Conservation (phyloP, 2,888 invertebrate species). For the Mantis religiosa region DNA sequence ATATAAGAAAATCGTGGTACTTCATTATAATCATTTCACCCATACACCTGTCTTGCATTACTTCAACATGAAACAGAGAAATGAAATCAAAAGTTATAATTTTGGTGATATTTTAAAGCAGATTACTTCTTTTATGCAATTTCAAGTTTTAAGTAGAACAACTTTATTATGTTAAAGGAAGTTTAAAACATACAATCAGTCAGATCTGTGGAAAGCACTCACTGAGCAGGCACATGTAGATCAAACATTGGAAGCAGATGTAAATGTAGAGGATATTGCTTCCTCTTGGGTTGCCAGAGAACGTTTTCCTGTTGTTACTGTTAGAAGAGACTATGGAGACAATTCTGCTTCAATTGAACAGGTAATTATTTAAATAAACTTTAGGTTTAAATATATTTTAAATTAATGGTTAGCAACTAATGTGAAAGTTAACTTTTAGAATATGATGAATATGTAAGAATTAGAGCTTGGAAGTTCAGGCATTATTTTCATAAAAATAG, state of each 20-base stretch:
- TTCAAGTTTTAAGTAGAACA: neutral
- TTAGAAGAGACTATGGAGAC: constrained; percentile 62
- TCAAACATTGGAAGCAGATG: constrained; percentile 50
- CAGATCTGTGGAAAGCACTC: constrained; percentile 74
- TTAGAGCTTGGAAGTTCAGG: no score
- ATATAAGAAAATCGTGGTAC: no score
- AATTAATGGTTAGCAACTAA: no score
- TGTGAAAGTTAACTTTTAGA: no score
- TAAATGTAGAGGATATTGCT: constrained; percentile 67
- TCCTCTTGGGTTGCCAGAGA: constrained; percentile 80
- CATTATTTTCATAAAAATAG: no score
- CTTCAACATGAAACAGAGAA: no score
- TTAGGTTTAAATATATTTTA: no score
- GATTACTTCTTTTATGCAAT: neutral
- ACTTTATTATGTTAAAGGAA: constrained; percentile 46
- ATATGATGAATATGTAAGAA: no score
- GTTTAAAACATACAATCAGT: constrained; percentile 70
- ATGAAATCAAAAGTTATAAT: no score
- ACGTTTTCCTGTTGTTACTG: constrained; percentile 69
- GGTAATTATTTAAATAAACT: constrained; percentile 43
- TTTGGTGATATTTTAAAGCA: neutral
- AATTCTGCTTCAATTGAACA: constrained; percentile 61
- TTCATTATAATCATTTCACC: no score
- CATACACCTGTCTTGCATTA: no score
- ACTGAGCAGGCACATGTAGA: constrained; percentile 63